Conservation (phyloP, 1,140 invertebrate species). For the Drosophila sechellia region DNA sequence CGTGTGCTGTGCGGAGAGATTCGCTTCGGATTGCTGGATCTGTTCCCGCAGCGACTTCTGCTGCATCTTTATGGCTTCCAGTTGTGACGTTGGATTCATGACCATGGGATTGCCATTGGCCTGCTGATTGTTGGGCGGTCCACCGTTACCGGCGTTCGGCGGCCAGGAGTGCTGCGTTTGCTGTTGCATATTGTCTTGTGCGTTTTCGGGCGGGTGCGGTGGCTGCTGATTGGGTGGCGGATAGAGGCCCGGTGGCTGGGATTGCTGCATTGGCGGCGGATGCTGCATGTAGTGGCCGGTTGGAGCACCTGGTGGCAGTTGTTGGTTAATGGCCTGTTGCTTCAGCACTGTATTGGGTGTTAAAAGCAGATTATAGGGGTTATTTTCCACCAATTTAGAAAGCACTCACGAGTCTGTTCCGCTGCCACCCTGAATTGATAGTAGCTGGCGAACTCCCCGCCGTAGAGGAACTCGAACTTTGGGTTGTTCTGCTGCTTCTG, state of each 20-base stretch:
- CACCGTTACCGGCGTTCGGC: constrained; percentile 26
- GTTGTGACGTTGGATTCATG: constrained; percentile 79
- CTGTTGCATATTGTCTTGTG: constrained; percentile 57
- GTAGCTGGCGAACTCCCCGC: constrained; percentile 97
- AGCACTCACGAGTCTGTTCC: constrained; percentile 75
- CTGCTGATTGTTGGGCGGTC: constrained; percentile 33
- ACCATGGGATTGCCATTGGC: constrained; percentile 66
- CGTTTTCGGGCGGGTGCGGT: constrained; percentile 28
- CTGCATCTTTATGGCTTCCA: constrained; percentile 87
- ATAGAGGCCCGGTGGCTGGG: constrained; percentile 59
- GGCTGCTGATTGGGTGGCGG: constrained; percentile 50
- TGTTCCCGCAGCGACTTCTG: constrained; percentile 94
- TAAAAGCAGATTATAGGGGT: too few relatives aligned
- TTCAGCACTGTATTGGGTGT: constrained; percentile 83
- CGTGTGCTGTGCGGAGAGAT: constrained; percentile 96
- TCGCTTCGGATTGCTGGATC: constrained; percentile 96
- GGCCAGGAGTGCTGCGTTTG: constrained; percentile 53
- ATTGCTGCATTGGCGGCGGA: constrained; percentile 65
- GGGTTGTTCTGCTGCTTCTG: constrained; percentile 99
- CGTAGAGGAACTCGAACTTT: constrained; percentile 98
- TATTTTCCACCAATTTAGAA: not conserved
- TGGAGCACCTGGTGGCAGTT: constrained; percentile 36
- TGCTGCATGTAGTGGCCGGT: constrained; percentile 53
- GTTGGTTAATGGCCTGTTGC: constrained; percentile 77
- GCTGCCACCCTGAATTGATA: constrained; percentile 95